Evolutionary conservation across 1,140 invertebrate species (phyloP).

Genomic region (Himalopsyche phryganea): DNA sequence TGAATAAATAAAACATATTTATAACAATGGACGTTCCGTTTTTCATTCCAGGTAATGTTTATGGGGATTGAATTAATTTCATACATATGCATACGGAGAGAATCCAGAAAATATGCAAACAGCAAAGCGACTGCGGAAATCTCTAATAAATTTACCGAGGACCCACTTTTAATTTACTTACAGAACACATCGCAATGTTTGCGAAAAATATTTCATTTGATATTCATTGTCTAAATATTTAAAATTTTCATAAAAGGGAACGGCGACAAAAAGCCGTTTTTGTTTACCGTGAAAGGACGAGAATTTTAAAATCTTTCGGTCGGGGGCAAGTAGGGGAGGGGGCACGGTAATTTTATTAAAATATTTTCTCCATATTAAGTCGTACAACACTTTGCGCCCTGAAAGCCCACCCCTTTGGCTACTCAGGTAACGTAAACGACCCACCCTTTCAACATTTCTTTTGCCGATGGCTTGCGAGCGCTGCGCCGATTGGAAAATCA

Average conservation of each 20-base stretch:
- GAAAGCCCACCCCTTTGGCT: neutral
- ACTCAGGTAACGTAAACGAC: neutral
- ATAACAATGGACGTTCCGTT: too few relatives aligned
- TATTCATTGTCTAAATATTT: slow-evolving; percentile 25
- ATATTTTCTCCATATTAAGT: slow-evolving; percentile 35
- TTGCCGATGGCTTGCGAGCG: neutral
- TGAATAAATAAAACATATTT: too few relatives aligned
- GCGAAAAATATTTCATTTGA: slow-evolving; percentile 11
- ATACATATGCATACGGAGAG: neutral
- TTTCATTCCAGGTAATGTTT: too few relatives aligned
- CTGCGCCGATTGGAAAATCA: neutral
- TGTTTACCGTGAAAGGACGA: neutral
- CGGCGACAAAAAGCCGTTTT: slow-evolving; percentile 7
- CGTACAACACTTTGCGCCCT: neutral
- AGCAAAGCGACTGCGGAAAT: neutral
- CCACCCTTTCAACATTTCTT: slow-evolving; percentile 12
- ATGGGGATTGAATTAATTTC: too few relatives aligned
- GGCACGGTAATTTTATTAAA: slow-evolving; percentile 33
- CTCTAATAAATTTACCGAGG: neutral
- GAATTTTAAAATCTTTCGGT: slow-evolving; percentile 16
- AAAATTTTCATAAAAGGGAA: slow-evolving; percentile 26
- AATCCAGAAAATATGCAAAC: neutral
- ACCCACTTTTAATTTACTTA: neutral
- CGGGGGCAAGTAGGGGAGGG: neutral
- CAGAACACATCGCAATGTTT: neutral